Evolutionary conservation across 2,797 vertebrate species (phyloP).

Genomic region (Apogon hyalosoma): DNA sequence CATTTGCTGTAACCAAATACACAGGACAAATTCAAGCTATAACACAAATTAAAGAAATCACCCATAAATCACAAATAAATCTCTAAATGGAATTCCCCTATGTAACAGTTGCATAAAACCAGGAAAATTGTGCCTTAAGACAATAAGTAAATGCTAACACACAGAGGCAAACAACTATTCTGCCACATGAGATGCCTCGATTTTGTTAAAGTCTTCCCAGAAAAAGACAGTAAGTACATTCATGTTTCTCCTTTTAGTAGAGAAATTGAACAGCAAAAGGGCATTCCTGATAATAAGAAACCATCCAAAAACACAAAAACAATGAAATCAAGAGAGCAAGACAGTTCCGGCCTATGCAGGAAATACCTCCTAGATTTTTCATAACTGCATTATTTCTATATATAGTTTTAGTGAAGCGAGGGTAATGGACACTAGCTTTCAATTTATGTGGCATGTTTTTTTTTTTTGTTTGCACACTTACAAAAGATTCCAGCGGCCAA

Average conservation of each 20-base stretch:
- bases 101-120: not conserved
- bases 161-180: not conserved
- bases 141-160: not conserved
- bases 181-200: not conserved
- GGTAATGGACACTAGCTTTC: not conserved
- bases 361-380: not conserved
- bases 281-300: not conserved
- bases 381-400: not conserved
- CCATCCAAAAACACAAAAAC: constrained; percentile 1
- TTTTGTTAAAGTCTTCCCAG: not conserved
- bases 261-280: constrained; percentile 2
- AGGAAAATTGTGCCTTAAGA: not conserved
- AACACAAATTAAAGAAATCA: constrained; percentile 5
- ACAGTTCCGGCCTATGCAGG: not conserved
- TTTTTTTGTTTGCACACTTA: not conserved
- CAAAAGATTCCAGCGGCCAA: not conserved
- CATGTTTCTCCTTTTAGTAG: not conserved
- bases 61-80: constrained; percentile 3
- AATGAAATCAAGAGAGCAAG: not conserved
- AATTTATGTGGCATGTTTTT: not conserved
- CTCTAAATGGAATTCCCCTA: not conserved
- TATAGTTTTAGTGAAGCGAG: not conserved
- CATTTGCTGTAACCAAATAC: not conserved
- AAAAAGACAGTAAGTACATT: constrained; percentile 18
- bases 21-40: not conserved